These are phyloP conservation scores for Belonocnema kinseyi DNA, from an alignment of 1,140 invertebrate genomes.

Conservation along the genomic window DNA sequence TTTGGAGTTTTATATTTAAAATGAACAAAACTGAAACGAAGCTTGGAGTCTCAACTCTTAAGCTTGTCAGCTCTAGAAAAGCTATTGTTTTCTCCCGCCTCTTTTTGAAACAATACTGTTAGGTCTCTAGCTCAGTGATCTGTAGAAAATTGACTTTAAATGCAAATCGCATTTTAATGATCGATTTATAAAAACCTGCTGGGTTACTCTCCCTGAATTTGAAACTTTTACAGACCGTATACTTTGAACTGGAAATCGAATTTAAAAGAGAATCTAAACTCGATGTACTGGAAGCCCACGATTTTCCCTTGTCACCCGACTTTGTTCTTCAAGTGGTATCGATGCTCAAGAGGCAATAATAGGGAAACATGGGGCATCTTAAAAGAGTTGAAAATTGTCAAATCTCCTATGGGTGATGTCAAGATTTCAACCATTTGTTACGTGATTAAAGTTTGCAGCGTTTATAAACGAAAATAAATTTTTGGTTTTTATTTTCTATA, in stretches of 20 bases:
- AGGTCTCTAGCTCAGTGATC: background rate
- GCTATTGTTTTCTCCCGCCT: background rate
- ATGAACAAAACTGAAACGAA: background rate
- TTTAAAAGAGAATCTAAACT: slow-evolving; percentile 30
- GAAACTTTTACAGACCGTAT: slow-evolving; percentile 26
- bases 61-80: background rate
- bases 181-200: slow-evolving; percentile 13
- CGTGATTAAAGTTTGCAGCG: too few species aligned
- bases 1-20: background rate
- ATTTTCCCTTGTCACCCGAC: slow-evolving; percentile 22
- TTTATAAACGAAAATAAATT: too few species aligned
- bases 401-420: background rate
- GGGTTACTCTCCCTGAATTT: background rate
- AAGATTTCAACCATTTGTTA: too few species aligned
- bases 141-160: slow-evolving; percentile 24
- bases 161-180: slow-evolving; percentile 26
- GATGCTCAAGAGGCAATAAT: background rate
- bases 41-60: background rate
- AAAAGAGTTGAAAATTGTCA: background rate
- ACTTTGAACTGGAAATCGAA: slow-evolving; percentile 29
- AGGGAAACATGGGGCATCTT: background rate
- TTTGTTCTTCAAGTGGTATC: slow-evolving; percentile 14
- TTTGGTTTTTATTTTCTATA: too few species aligned
- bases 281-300: slow-evolving; percentile 28
- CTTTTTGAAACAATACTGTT: slow-evolving; percentile 18